These are phyloP conservation scores for pig (Sus scrofa) DNA, from an alignment of 2,113 vertebrate genomes.

Conservation along the genomic window T2T-Sscrofa CM000827.6:38014501-38015000, in stretches of 20 bases:
- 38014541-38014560: not conserved
- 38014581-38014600: not conserved
- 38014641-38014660: conserved; percentile 46
- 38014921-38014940: conserved; percentile 82
- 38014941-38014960: conserved; percentile 83
- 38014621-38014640: not conserved
- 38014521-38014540: not conserved
- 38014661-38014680: not conserved
- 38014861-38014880: not conserved
- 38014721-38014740: conserved; percentile 53
- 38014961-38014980: conserved; percentile 75
- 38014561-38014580: not conserved
- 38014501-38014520: not conserved
- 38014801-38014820: conserved; percentile 28
- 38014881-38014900: conserved; percentile 61
- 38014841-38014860: conserved; percentile 25
- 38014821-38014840: conserved; percentile 43
- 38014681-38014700: conserved; percentile 38
- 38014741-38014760: not conserved
- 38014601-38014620: not conserved
- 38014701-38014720: conserved; percentile 51
- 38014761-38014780: conserved; percentile 5
- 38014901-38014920: conserved; percentile 78
- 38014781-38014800: not conserved
- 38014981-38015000: conserved; percentile 81